Conservation (phyloP, 2,888 invertebrate species). For the Coenonympha glycerion region DNA sequence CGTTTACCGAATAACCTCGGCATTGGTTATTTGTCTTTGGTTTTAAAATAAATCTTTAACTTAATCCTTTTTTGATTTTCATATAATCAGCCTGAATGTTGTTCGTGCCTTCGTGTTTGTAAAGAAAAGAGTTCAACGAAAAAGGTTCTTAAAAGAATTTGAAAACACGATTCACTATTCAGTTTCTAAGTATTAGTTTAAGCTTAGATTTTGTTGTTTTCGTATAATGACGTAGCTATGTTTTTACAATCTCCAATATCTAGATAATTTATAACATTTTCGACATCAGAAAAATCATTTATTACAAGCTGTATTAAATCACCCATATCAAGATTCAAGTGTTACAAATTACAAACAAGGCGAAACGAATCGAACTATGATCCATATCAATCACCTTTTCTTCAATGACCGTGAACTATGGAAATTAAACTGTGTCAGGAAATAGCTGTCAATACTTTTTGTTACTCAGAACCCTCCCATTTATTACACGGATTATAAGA, state of each 20-base stretch:
- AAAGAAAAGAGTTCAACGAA: too few relatives aligned
- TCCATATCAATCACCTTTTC: conserved; percentile 14
- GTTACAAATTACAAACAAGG: conserved; percentile 7
- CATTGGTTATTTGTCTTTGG: too few relatives aligned
- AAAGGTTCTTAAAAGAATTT: too few relatives aligned
- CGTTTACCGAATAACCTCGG: neutral
- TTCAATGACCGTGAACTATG: conserved; percentile 25
- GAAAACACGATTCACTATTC: too few relatives aligned
- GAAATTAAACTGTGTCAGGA: conserved; percentile 21
- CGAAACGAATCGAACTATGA: conserved; percentile 18
- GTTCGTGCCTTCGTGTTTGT: too few relatives aligned
- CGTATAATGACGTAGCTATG: too few relatives aligned
- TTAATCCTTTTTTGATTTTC: too few relatives aligned
- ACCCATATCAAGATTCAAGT: conserved; percentile 10
- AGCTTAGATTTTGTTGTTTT: too few relatives aligned
- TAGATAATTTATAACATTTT: neutral
- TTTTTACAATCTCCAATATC: too few relatives aligned
- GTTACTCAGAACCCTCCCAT: neutral
- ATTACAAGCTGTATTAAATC: neutral
- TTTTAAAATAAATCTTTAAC: too few relatives aligned
- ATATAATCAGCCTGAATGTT: too few relatives aligned
- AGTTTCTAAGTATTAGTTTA: too few relatives aligned
- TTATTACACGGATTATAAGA: neutral
- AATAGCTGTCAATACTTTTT: conserved; percentile 16
- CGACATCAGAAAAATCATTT: neutral